These are phyloP conservation scores for Anniella stebbinsi DNA, from an alignment of 2,797 vertebrate genomes.

Conservation along the genomic window DNA sequence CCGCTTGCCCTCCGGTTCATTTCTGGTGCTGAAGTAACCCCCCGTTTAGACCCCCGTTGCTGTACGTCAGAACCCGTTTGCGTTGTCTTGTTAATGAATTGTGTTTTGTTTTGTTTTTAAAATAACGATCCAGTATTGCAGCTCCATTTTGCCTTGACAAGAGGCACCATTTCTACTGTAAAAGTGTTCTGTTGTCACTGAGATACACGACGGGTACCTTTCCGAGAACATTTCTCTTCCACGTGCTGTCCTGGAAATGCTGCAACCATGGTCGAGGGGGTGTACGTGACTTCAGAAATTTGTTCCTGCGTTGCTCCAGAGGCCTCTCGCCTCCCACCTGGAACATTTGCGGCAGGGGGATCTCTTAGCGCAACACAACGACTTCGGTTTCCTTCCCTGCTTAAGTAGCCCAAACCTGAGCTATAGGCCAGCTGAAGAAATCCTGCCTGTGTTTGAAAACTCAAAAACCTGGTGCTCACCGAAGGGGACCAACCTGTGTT, in stretches of 20 bases:
- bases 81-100: not conserved
- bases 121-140: no score
- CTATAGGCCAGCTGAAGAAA: not conserved
- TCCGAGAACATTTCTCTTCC: conserved; percentile 32
- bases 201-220: not conserved
- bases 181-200: not conserved
- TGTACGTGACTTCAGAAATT: not conserved
- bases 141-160: conserved; percentile 7
- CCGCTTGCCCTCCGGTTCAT: not conserved
- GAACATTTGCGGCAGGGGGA: not conserved
- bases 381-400: not conserved
- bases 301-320: not conserved
- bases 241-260: rapidly evolving
- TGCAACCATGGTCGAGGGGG: rapidly evolving
- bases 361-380: not conserved
- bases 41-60: not conserved
- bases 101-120: not conserved
- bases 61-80: not conserved
- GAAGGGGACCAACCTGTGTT: no score
- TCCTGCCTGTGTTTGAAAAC: not conserved
- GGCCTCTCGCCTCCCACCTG: not conserved
- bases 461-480: not conserved
- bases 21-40: not conserved
- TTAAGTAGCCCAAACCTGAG: not conserved
- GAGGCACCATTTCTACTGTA: not conserved